A percentile compares a stretch with the other conserved stretches of the same genome.
Conservation (phyloP, 1,140 invertebrate genomes). For the Danaus melanippus region DNA sequence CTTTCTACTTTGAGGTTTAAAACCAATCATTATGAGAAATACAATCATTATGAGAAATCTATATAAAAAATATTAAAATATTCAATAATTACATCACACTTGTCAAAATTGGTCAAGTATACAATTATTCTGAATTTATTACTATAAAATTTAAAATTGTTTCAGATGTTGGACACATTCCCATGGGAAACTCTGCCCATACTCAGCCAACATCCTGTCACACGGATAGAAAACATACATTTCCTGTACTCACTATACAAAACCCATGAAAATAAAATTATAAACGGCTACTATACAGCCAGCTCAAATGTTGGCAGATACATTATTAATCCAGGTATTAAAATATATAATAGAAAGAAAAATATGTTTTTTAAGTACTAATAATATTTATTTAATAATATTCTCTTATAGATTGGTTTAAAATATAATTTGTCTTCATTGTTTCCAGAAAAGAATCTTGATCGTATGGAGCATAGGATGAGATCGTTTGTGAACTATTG, state of each 20-base stretch:
- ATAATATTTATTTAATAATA: no score
- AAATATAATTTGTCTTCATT: not conserved
- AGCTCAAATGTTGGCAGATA: slow-evolving; percentile 53
- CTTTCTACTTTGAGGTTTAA: no score
- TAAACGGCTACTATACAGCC: slow-evolving; percentile 66
- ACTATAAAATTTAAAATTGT: slow-evolving; percentile 12
- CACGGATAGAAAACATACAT: slow-evolving; percentile 82
- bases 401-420: not conserved
- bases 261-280: slow-evolving; percentile 73
- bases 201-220: slow-evolving; percentile 76
- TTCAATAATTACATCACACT: no score
- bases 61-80: no score
- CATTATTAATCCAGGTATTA: slow-evolving; percentile 64
- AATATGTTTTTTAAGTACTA: no score
- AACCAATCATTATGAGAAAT: no score
- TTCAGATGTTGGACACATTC: slow-evolving; percentile 79
- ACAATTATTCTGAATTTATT: not conserved
- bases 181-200: slow-evolving; percentile 83
- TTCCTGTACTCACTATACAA: slow-evolving; percentile 78
- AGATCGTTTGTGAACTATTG: slow-evolving; percentile 75
- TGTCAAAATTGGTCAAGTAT: no score
- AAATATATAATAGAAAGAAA: no score
- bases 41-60: no score
- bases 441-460: slow-evolving; percentile 74
- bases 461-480: slow-evolving; percentile 79